These are phyloP conservation scores for Drosophila nigricruria DNA, from an alignment of 2,888 invertebrate genomes.

Conservation along the genomic window DNA sequence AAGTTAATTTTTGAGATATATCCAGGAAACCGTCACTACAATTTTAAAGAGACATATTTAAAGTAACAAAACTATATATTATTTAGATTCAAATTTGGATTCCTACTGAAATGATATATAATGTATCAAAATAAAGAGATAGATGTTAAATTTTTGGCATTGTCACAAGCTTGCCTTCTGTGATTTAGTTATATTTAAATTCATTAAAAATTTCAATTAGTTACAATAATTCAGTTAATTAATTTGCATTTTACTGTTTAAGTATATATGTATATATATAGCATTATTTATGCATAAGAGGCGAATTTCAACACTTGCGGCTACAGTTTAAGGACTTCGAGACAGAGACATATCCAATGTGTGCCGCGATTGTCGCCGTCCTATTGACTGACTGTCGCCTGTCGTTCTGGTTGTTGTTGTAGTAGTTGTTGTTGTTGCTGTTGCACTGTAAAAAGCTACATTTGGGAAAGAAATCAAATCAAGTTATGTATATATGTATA, in stretches of 20 bases:
- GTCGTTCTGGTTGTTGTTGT: slow-evolving; percentile 43
- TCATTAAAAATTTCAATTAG: slow-evolving; percentile 71
- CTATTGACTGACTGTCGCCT: slow-evolving; percentile 39
- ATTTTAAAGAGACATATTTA: background rate
- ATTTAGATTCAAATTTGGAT: background rate
- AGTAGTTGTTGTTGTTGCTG: slow-evolving; percentile 41
- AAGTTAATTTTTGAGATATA: background rate
- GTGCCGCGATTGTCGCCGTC: slow-evolving; percentile 34
- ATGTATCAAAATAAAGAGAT: slow-evolving; percentile 11
- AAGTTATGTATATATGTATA: slow-evolving; percentile 70
- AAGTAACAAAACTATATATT: background rate
- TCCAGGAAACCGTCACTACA: background rate
- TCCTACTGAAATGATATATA: slow-evolving; percentile 1
- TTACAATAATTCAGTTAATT: slow-evolving; percentile 73
- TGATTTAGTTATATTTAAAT: slow-evolving; percentile 67
- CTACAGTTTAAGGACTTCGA: slow-evolving; percentile 56
- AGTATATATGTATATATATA: slow-evolving; percentile 34
- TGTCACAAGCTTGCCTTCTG: slow-evolving; percentile 74
- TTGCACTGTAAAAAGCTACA: slow-evolving; percentile 77
- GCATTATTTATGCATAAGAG: slow-evolving; percentile 38
- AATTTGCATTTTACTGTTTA: slow-evolving; percentile 52
- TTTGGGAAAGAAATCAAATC: slow-evolving; percentile 80
- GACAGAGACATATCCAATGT: slow-evolving; percentile 39
- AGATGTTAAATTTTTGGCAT: slow-evolving; percentile 55
- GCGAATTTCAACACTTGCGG: slow-evolving; percentile 55